Percentiles rank a stretch among this genome's conserved stretches.
phyloP scores from a whole-genome alignment of 2,797 vertebrate genomes.

The Diplodus sargus region DNA sequence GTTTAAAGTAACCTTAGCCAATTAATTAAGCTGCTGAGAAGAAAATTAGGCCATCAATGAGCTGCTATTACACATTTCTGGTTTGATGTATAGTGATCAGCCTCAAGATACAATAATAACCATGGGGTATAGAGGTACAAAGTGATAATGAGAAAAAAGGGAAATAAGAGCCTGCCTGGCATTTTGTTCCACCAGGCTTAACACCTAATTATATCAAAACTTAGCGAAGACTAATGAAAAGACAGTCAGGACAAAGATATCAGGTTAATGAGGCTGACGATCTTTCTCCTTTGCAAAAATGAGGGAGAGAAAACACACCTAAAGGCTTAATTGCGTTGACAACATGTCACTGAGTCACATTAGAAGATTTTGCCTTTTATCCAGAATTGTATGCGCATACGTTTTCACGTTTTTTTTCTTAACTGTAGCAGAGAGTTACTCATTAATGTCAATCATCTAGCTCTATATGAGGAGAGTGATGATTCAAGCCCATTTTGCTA shows the following conservation, averaged over 20 bases:
- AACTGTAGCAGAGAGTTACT: background rate
- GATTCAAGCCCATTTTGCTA: slow-evolving; percentile 32
- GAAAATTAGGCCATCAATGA: slow-evolving; percentile 51
- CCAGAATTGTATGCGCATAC: background rate
- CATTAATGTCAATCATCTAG: slow-evolving; percentile 34
- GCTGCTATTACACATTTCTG: slow-evolving; percentile 33
- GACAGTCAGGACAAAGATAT: slow-evolving; percentile 34
- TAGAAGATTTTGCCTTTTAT: slow-evolving; percentile 23
- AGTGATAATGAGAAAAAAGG: slow-evolving; percentile 40
- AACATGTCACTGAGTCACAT: slow-evolving; percentile 15
- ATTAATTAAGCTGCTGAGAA: slow-evolving; percentile 35
- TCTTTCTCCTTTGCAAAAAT: slow-evolving; percentile 10
- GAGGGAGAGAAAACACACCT: background rate
- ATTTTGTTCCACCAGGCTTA: slow-evolving; percentile 16
- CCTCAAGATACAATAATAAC: slow-evolving; percentile 54
- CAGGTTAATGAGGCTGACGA: slow-evolving; percentile 36
- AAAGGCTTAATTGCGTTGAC: slow-evolving; percentile 13
- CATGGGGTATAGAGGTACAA: slow-evolving; percentile 30
- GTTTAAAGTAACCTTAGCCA: slow-evolving; percentile 35
- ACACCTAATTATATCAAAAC: slow-evolving; percentile 45
- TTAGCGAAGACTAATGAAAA: slow-evolving; percentile 25
- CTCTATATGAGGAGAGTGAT: slow-evolving; percentile 9
- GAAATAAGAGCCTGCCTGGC: background rate
- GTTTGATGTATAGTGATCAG: slow-evolving; percentile 30
- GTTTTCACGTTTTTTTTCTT: background rate